phyloP scores from a whole-genome alignment of 2,888 invertebrate species.

The Torymus aiolomorphi region DNA sequence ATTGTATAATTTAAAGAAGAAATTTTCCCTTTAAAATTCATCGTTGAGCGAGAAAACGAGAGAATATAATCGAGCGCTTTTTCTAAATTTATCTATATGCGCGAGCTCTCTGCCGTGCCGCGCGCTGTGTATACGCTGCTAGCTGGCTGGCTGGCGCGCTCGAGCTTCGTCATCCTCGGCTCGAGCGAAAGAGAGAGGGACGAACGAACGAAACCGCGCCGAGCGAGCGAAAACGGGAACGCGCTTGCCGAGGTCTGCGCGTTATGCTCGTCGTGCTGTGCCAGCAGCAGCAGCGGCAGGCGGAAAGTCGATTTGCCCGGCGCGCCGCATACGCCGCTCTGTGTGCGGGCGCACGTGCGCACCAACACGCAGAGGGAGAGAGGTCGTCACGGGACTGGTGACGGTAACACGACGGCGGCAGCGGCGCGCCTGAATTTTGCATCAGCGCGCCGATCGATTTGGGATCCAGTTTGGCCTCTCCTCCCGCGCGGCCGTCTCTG shows the following conservation, averaged over 20 bases:
- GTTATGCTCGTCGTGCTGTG: slow-evolving; percentile 33
- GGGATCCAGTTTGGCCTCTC: slow-evolving; percentile 7
- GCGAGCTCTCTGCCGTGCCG: neutral
- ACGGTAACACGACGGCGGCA: slow-evolving; percentile 42
- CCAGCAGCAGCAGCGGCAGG: slow-evolving; percentile 26
- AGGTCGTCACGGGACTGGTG: slow-evolving; percentile 50
- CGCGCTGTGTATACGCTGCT: slow-evolving; percentile 23
- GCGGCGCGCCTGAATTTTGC: too few relatives aligned
- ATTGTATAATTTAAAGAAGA: too few relatives aligned
- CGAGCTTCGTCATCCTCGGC: neutral
- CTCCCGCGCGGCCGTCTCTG: neutral
- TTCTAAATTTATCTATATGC: slow-evolving; percentile 50
- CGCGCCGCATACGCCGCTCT: slow-evolving; percentile 14
- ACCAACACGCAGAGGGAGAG: slow-evolving; percentile 1
- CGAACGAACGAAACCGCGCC: slow-evolving; percentile 34
- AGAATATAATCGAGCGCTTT: slow-evolving; percentile 25
- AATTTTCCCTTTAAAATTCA: too few relatives aligned
- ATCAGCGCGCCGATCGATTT: neutral
- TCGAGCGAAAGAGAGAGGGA: slow-evolving; percentile 59
- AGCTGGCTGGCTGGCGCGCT: slow-evolving; percentile 19
- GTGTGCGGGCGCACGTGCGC: slow-evolving; percentile 8
- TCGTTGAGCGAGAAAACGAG: too few relatives aligned
- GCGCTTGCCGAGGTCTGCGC: slow-evolving; percentile 59
- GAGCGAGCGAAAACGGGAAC: slow-evolving; percentile 63
- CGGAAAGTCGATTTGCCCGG: slow-evolving; percentile 58